Evolutionary conservation across 2,113 vertebrate genomes (phyloP).

Genomic region (Leucopsar rothschildi): DNA sequence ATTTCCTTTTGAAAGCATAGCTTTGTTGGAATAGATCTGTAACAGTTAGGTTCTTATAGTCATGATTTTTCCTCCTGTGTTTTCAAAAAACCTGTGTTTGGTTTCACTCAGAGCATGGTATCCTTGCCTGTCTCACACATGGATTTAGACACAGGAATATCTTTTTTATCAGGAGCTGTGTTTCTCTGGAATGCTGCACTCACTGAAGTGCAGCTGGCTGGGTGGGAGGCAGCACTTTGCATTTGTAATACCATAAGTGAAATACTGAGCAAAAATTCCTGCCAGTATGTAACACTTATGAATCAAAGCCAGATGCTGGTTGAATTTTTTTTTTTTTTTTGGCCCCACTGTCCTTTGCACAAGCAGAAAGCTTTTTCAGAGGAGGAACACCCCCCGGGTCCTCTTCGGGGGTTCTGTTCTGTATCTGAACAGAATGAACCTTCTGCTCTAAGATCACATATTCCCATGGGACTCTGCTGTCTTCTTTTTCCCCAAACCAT

Average conservation of each 20-base stretch:
- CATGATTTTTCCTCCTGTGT: neutral
- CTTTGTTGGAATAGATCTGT: neutral
- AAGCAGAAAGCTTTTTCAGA: neutral
- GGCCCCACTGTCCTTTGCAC: neutral
- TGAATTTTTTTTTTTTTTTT: neutral
- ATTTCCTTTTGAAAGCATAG: neutral
- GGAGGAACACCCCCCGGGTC: fast-evolving
- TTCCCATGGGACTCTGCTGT: neutral
- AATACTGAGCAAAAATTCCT: neutral
- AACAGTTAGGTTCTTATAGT: neutral
- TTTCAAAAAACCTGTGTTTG: neutral
- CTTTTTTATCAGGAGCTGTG: neutral
- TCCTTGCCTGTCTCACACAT: neutral
- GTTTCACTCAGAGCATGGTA: neutral
- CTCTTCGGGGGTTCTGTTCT: neutral
- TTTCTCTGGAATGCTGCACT: neutral
- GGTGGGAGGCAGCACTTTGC: conserved; percentile 1
- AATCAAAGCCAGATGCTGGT: neutral
- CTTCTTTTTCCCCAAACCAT: neutral
- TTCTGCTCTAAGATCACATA: neutral
- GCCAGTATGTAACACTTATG: neutral
- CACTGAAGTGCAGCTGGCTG: neutral
- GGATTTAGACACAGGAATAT: neutral
- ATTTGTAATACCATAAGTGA: neutral
- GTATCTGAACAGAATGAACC: neutral